Evolutionary conservation across 2,888 invertebrate species (phyloP).

Genomic region (Venusia cambrica): DNA sequence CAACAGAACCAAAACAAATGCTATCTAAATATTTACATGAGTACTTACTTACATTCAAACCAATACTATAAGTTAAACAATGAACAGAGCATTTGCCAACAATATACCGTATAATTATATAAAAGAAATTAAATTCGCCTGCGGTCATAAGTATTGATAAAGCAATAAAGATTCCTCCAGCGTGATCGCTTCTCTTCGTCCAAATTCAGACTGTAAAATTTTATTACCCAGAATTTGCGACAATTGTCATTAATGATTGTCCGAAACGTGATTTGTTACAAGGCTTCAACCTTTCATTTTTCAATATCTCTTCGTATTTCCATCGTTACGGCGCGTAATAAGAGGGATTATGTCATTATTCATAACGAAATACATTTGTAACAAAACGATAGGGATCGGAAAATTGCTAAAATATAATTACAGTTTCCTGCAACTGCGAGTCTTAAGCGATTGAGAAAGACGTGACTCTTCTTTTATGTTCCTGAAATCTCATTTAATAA

Average conservation of each 20-base stretch:
- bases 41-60: constrained; percentile 6
- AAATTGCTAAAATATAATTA: constrained; percentile 14
- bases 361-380: constrained; percentile 22
- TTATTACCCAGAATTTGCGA: constrained; percentile 66
- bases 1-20: no score
- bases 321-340: constrained; percentile 50
- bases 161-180: constrained; percentile 32
- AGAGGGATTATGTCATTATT: constrained; percentile 33
- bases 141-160: constrained; percentile 30
- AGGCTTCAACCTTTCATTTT: constrained; percentile 42
- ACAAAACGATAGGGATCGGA: constrained; percentile 16
- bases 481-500: constrained; percentile 5
- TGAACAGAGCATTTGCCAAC: constrained; percentile 18
- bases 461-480: constrained; percentile 9
- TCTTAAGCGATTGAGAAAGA: no score
- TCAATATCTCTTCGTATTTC: constrained; percentile 40
- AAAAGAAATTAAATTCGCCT: constrained; percentile 22
- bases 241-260: constrained; percentile 50
- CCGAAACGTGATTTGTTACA: constrained; percentile 43
- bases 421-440: no score
- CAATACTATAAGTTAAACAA: constrained; percentile 15
- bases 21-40: no score
- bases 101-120: constrained; percentile 26
- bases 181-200: constrained; percentile 23
- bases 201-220: constrained; percentile 54